Percentiles rank a stretch among this genome's conserved stretches.
These are phyloP conservation scores for Podarcis muralis DNA, from an alignment of 2,113 vertebrate species.

Conservation along the genomic window DNA sequence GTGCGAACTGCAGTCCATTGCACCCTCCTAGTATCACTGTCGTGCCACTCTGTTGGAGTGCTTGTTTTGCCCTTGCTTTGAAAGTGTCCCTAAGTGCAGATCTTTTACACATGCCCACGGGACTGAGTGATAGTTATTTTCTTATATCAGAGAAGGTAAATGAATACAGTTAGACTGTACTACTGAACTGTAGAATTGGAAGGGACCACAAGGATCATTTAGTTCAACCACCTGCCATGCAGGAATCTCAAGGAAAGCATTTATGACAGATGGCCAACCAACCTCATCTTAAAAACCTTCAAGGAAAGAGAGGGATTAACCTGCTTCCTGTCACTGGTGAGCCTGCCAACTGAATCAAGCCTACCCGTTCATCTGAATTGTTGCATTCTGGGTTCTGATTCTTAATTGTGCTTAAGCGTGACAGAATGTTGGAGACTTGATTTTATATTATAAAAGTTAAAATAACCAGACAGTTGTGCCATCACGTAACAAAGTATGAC, in stretches of 20 bases:
- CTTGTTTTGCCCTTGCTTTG: not conserved
- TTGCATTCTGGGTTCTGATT: not conserved
- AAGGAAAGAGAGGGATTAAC: not conserved
- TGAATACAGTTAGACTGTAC: no score
- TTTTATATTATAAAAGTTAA: not conserved
- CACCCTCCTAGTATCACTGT: not conserved
- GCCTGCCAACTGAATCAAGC: not conserved
- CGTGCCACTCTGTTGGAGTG: not conserved
- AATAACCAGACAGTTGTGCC: not conserved
- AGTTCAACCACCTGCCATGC: no score
- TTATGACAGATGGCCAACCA: no score
- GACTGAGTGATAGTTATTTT: not conserved
- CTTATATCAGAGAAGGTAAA: not conserved
- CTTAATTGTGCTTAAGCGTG: not conserved
- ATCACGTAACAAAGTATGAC: not conserved
- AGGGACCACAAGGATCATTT: no score
- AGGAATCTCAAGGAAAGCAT: no score
- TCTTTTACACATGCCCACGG: not conserved
- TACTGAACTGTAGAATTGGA: not conserved
- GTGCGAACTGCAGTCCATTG: not conserved
- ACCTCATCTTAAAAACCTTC: no score
- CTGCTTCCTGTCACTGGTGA: not conserved
- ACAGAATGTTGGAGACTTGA: not conserved
- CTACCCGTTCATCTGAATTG: not conserved
- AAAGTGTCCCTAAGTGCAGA: not conserved